These are phyloP conservation scores for Regulus satrapa DNA, from an alignment of 2,113 vertebrate genomes.

Conservation along the genomic window DNA sequence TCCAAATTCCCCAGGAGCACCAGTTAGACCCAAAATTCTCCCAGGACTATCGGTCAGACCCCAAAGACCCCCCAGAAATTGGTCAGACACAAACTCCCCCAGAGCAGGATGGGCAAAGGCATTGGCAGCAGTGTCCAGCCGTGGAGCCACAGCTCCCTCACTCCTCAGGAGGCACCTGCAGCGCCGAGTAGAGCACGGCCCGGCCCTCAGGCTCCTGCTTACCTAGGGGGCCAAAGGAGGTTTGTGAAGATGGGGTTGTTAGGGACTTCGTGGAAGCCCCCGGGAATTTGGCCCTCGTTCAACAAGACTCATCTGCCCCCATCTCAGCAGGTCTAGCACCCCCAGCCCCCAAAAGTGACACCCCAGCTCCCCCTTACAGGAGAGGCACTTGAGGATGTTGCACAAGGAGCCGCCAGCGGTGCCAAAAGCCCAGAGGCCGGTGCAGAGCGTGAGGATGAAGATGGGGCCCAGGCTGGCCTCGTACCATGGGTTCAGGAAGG, in stretches of 20 bases:
- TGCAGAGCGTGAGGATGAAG: conserved; percentile 70
- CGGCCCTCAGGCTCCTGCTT: conserved; percentile 62
- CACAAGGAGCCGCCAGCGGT: conserved; percentile 72
- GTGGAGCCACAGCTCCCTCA: conserved; percentile 8
- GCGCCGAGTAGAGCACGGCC: conserved; percentile 72
- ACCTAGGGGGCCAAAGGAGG: conserved; percentile 38
- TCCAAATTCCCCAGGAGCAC: background rate
- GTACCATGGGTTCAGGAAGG: conserved; percentile 76
- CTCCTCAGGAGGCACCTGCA: conserved; percentile 73
- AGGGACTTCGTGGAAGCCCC: background rate
- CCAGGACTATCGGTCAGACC: background rate
- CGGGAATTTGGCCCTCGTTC: fast-evolving
- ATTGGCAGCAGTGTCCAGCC: background rate
- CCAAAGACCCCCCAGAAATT: background rate
- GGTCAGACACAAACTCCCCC: background rate
- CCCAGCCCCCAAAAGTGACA: background rate
- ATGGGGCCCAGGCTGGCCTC: conserved; percentile 75
- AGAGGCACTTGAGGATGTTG: conserved; percentile 73
- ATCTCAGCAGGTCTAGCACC: background rate
- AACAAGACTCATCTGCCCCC: background rate
- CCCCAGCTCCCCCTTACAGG: conserved; percentile 59
- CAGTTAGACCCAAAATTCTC: background rate
- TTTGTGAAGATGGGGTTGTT: background rate
- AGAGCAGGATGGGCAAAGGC: background rate
- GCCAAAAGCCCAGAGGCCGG: conserved; percentile 74